A percentile compares a stretch with the other conserved stretches of the same genome.
Conservation (phyloP, 2,888 invertebrate genomes). For the Polymixis lichenea region DNA sequence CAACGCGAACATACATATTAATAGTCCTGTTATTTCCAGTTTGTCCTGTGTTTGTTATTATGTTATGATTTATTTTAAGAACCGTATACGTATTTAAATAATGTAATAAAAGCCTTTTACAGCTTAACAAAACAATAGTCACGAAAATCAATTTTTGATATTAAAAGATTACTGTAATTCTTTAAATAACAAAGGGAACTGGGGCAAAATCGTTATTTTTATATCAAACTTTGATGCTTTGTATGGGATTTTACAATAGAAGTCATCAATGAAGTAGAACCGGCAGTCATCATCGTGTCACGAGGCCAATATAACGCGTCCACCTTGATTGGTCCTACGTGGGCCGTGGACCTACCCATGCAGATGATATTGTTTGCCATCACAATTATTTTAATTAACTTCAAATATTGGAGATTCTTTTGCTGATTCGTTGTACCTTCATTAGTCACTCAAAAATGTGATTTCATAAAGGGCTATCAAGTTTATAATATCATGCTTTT, state of each 20-base stretch:
- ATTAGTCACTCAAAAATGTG: slow-evolving; percentile 19
- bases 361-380: slow-evolving; percentile 47
- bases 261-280: slow-evolving; percentile 55
- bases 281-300: slow-evolving; percentile 65
- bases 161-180: slow-evolving; percentile 17
- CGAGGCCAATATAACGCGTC: slow-evolving; percentile 73
- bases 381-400: slow-evolving; percentile 42
- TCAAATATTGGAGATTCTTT: slow-evolving; percentile 29
- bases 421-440: not conserved
- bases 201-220: slow-evolving; percentile 25
- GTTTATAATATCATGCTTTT: not conserved
- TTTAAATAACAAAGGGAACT: slow-evolving; percentile 23
- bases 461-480: slow-evolving; percentile 17
- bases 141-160: slow-evolving; percentile 14
- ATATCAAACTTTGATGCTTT: slow-evolving; percentile 9
- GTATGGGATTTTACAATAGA: slow-evolving; percentile 32
- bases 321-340: slow-evolving; percentile 72
- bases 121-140: not conserved
- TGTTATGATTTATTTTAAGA: slow-evolving; percentile 20
- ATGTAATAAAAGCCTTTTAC: not conserved
- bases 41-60: slow-evolving; percentile 3
- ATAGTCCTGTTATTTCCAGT: slow-evolving; percentile 27
- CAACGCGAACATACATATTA: slow-evolving; percentile 1
- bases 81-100: not conserved
- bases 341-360: slow-evolving; percentile 61